Evolutionary conservation across 1,140 invertebrate species (phyloP).

Genomic region (Heliconius nattereri): DNA sequence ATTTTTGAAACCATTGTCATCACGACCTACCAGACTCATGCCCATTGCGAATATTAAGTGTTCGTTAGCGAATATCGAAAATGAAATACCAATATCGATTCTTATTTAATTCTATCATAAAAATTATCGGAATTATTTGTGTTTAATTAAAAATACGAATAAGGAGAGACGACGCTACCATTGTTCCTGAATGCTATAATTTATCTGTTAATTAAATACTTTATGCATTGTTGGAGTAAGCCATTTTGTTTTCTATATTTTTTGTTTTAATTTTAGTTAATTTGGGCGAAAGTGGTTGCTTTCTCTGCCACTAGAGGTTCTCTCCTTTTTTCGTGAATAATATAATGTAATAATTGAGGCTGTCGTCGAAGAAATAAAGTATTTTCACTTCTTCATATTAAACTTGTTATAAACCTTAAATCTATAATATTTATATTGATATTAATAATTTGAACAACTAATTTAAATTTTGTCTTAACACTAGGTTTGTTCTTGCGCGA

Average conservation of each 20-base stretch:
- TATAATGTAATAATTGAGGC: background rate
- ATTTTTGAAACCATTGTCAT: no score
- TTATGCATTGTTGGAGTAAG: background rate
- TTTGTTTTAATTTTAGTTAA: background rate
- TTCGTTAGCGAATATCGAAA: constrained; percentile 5
- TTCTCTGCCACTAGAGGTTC: background rate
- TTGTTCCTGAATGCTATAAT: constrained; percentile 5
- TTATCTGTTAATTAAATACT: background rate
- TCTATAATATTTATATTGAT: no score
- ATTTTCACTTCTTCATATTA: no score
- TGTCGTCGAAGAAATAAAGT: no score
- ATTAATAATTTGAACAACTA: no score
- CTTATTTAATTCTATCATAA: constrained; percentile 29
- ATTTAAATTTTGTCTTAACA: no score
- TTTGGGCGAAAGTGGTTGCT: background rate
- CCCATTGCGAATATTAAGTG: background rate
- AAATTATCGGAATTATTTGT: constrained; percentile 30
- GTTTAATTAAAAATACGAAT: constrained; percentile 28
- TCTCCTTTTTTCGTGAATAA: background rate
- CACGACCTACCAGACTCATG: no score
- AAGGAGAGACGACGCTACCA: constrained; percentile 2
- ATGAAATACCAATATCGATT: constrained; percentile 19
- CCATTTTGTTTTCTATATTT: constrained; percentile 9
- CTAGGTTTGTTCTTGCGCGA: no score
- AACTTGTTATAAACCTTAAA: no score